Percentiles rank a stretch among this genome's conserved stretches.
Conservation (phyloP, 2,797 vertebrate genomes). For the Peromyscus aztecus region DNA sequence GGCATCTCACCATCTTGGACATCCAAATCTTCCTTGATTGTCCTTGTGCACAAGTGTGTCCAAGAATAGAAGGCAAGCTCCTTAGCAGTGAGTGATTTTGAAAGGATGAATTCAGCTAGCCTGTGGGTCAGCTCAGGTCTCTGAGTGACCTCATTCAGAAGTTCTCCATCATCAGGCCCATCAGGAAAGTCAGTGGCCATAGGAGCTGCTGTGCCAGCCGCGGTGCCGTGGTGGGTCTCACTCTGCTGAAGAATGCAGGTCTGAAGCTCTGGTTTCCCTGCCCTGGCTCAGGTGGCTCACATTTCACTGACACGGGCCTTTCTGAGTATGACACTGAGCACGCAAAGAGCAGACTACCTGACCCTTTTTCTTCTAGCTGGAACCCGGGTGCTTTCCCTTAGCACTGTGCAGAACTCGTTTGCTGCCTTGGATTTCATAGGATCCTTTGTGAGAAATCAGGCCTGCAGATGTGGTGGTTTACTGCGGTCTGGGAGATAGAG, state of each 20-base stretch:
- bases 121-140: not conserved
- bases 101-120: not conserved
- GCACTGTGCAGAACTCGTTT: slow-evolving; percentile 60
- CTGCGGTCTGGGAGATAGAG: slow-evolving; percentile 44
- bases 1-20: not conserved
- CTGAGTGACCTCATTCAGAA: slow-evolving; percentile 38
- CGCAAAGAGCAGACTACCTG: slow-evolving; percentile 78
- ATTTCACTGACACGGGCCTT: slow-evolving; percentile 71
- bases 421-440: slow-evolving; percentile 65
- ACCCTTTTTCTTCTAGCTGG: slow-evolving; percentile 69
- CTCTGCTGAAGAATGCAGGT: not conserved
- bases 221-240: not conserved
- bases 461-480: slow-evolving; percentile 70
- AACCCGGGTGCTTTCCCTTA: slow-evolving; percentile 67
- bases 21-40: not conserved
- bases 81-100: not conserved
- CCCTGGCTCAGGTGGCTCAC: slow-evolving; percentile 30
- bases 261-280: slow-evolving; percentile 34
- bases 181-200: not conserved
- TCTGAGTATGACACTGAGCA: slow-evolving; percentile 56
- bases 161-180: not conserved
- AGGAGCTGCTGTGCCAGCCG: not conserved
- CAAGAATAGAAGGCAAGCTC: not conserved
- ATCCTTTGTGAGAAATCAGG: slow-evolving; percentile 67
- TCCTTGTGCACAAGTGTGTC: not conserved